Evolutionary conservation across 2,113 vertebrate species (phyloP).

Genomic region (Oceanodroma tethys): DNA sequence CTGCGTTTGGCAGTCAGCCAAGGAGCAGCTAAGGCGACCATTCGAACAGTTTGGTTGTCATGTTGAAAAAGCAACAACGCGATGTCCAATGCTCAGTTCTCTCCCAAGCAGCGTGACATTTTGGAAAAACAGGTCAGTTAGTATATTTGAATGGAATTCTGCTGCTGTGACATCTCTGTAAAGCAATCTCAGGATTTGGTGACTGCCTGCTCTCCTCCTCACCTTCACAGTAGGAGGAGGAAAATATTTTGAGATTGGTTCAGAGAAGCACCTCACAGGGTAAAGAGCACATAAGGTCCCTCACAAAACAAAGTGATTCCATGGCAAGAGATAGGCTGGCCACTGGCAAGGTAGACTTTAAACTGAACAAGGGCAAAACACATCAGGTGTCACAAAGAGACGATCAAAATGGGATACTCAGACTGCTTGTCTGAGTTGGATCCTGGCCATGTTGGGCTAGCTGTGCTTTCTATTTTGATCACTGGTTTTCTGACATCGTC

Average conservation of each 20-base stretch:
- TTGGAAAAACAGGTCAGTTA: background rate
- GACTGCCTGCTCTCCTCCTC: background rate
- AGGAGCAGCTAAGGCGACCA: background rate
- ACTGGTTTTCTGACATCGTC: background rate
- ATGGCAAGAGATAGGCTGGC: background rate
- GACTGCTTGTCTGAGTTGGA: background rate
- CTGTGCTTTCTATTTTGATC: background rate
- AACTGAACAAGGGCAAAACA: background rate
- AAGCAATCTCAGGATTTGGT: background rate
- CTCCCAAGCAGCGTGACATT: background rate
- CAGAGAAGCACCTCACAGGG: background rate
- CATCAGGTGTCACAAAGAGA: background rate
- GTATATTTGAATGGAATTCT: background rate
- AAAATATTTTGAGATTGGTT: background rate
- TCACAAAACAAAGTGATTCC: background rate
- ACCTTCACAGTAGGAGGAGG: background rate
- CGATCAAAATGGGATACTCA: background rate
- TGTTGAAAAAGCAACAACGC: background rate
- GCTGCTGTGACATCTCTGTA: background rate
- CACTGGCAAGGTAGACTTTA: background rate
- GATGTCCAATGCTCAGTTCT: rapidly evolving
- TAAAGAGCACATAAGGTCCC: background rate
- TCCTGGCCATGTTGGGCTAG: background rate
- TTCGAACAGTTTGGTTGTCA: background rate
- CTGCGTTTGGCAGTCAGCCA: constrained; percentile 5